Percentiles rank a stretch among this genome's conserved stretches.
Conservation (phyloP, 1,140 invertebrate genomes). For the Lutraria rhynchaena region DNA sequence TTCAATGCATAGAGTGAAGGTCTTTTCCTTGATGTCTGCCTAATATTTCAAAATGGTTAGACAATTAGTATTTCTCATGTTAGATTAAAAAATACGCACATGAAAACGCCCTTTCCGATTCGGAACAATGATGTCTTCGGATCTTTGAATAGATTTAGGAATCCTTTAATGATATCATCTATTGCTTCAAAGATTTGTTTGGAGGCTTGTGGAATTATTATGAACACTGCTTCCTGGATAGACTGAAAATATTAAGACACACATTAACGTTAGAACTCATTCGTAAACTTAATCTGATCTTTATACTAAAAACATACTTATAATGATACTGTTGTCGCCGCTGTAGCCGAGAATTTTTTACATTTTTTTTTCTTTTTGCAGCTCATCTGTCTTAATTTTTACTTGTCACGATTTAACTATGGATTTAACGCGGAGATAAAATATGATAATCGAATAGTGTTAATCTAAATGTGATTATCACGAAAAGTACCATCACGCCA, state of each 20-base stretch:
- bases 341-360: not conserved
- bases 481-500: too few species aligned
- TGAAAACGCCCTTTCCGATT: conserved; percentile 32
- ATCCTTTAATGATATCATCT: conserved; percentile 37
- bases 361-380: not conserved
- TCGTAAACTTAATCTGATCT: not conserved
- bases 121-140: conserved; percentile 35
- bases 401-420: too few species aligned
- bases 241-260: conserved; percentile 3
- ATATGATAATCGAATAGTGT: too few species aligned
- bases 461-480: too few species aligned
- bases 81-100: too few species aligned
- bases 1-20: too few species aligned
- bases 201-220: conserved; percentile 33
- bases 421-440: too few species aligned
- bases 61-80: too few species aligned
- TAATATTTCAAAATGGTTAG: too few species aligned
- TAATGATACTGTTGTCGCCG: not conserved
- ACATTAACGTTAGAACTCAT: not conserved
- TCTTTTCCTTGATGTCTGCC: too few species aligned
- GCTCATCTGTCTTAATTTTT: not conserved
- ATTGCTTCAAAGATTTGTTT: conserved; percentile 41
- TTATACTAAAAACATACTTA: not conserved
- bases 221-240: conserved; percentile 11
- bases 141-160: conserved; percentile 44